A percentile compares a stretch with the other conserved stretches of the same genome.
Evolutionary conservation across 1,140 invertebrate genomes (phyloP).

Genomic region (Drosophila rufa): DNA sequence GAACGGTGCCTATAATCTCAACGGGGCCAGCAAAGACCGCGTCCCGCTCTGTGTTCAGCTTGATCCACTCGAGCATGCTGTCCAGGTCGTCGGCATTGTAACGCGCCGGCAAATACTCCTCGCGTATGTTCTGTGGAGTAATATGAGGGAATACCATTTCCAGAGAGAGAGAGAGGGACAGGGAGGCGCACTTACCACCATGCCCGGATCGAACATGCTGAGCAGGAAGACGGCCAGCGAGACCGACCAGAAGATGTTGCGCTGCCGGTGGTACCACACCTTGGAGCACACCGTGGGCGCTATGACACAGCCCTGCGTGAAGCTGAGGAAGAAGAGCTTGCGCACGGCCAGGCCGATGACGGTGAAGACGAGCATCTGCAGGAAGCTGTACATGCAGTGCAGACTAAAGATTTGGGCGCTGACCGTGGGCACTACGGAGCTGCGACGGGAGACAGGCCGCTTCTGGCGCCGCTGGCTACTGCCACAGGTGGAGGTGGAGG

Average conservation of each 20-base stretch:
- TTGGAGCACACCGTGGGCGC: constrained; percentile 80
- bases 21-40: constrained; percentile 82
- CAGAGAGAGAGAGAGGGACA: neutral
- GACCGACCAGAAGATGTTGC: constrained; percentile 82
- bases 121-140: constrained; percentile 68
- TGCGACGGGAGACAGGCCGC: constrained; percentile 24
- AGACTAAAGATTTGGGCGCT: constrained; percentile 62
- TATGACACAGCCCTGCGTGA: constrained; percentile 82
- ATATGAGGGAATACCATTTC: neutral
- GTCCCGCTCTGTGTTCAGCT: constrained; percentile 80
- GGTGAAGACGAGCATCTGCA: constrained; percentile 77
- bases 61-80: constrained; percentile 83
- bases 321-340: constrained; percentile 82
- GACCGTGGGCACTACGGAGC: constrained; percentile 55
- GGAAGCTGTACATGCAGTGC: constrained; percentile 79
- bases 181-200: constrained; percentile 52
- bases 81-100: constrained; percentile 67
- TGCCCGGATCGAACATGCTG: constrained; percentile 80
- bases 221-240: constrained; percentile 77
- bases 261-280: constrained; percentile 78
- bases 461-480: constrained; percentile 18
- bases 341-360: constrained; percentile 72
- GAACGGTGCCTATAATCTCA: constrained; percentile 81
- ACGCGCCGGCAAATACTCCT: constrained; percentile 72
- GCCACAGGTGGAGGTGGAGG: neutral